Conservation (phyloP, 2,888 invertebrate species). For the Vannuccia rotundouncinata region DNA sequence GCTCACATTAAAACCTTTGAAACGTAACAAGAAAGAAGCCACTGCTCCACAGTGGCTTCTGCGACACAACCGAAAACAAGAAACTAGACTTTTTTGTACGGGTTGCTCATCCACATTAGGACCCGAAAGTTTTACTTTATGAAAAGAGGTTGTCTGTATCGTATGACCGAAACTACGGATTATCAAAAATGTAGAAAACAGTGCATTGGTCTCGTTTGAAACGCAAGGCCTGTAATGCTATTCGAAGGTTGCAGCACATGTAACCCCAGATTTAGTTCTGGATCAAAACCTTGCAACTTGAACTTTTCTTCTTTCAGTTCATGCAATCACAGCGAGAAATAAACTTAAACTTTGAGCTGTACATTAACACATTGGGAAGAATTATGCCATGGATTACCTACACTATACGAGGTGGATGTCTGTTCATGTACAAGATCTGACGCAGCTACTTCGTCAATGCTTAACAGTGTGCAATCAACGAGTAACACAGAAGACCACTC, state of each 20-base stretch:
- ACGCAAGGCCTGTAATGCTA: background rate
- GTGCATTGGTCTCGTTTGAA: no score
- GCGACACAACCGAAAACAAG: no score
- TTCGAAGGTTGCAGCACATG: background rate
- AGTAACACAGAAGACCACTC: background rate
- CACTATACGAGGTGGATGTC: background rate
- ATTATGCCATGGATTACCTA: background rate
- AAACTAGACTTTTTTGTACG: no score
- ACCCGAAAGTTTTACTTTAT: no score
- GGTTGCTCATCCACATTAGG: no score
- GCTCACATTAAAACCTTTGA: no score
- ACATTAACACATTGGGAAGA: background rate
- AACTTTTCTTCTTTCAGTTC: background rate
- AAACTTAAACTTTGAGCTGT: background rate
- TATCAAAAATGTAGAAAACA: no score
- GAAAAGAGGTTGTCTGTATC: no score
- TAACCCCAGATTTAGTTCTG: background rate
- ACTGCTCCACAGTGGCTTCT: no score
- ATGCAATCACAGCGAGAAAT: background rate
- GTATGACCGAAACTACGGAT: no score
- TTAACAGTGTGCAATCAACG: background rate
- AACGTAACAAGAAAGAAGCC: no score
- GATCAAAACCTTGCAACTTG: background rate
- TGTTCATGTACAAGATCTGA: background rate
- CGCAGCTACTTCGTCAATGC: background rate